Evolutionary conservation across 2,888 invertebrate genomes (phyloP).

Genomic region (Agrypnus murinus): DNA sequence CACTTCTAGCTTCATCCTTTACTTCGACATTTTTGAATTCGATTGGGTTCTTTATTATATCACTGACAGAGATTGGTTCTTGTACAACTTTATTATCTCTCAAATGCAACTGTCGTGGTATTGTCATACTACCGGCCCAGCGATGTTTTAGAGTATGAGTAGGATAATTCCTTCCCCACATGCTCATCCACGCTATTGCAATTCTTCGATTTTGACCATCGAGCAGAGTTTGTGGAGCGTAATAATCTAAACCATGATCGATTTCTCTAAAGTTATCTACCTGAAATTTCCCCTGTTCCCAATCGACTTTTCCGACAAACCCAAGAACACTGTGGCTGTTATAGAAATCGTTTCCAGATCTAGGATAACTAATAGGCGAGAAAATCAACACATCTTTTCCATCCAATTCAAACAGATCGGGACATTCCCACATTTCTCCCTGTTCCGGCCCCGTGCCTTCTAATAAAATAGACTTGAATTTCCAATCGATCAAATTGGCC

Average conservation of each 20-base stretch:
- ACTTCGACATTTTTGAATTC: background rate
- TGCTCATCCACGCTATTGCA: background rate
- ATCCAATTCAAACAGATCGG: background rate
- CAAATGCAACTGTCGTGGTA: background rate
- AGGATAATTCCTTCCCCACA: background rate
- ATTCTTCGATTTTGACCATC: background rate
- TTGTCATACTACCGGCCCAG: background rate
- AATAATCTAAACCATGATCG: slow-evolving; percentile 1
- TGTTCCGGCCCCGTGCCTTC: background rate
- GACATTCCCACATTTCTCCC: slow-evolving; percentile 8
- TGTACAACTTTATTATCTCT: background rate
- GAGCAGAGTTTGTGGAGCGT: background rate
- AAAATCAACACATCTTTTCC: background rate
- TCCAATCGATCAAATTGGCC: background rate
- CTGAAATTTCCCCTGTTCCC: background rate
- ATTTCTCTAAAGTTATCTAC: background rate
- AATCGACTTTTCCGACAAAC: background rate
- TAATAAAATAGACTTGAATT: background rate
- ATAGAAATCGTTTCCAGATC: background rate
- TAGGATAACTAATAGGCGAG: background rate
- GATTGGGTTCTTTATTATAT: background rate
- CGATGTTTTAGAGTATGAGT: background rate
- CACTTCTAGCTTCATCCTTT: background rate
- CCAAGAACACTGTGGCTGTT: background rate
- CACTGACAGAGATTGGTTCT: background rate